These are phyloP conservation scores for Calvadosia cruxmelitensis DNA, from an alignment of 30 jellyfish, hydroid and myxozoan genomes.

Conservation along the genomic window DNA sequence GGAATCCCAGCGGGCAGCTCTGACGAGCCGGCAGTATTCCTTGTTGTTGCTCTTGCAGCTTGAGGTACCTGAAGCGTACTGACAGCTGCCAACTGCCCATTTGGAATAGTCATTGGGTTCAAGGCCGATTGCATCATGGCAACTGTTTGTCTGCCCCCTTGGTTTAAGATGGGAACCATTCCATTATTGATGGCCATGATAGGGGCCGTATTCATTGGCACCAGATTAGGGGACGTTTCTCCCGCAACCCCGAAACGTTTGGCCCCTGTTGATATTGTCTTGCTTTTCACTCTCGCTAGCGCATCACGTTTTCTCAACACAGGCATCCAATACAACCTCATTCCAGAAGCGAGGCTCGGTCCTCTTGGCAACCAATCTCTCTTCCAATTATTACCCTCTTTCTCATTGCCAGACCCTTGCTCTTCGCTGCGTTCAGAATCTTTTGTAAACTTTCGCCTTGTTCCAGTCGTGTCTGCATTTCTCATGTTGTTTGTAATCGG, in stretches of 20 bases:
- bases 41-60: not conserved
- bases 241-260: not conserved
- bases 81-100: not conserved
- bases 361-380: constrained; percentile 10
- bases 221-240: not conserved
- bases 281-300: not conserved
- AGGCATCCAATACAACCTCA: not conserved
- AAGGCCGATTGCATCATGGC: not conserved
- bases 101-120: not conserved
- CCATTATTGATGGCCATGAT: not conserved
- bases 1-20: constrained; percentile 23
- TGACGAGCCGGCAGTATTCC: constrained; percentile 2
- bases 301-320: not conserved
- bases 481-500: constrained; percentile 63
- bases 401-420: constrained; percentile 1
- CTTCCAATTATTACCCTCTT: constrained; percentile 19
- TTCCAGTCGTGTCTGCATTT: not conserved
- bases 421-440: not conserved
- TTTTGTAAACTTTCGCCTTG: not conserved
- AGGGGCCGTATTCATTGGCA: not conserved
- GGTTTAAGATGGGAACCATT: not conserved
- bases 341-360: not conserved
- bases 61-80: not conserved
- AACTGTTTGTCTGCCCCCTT: not conserved
- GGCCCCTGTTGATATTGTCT: too few relatives aligned